phyloP scores from a whole-genome alignment of 2,888 invertebrate species.

The Trachelus tabidus region DNA sequence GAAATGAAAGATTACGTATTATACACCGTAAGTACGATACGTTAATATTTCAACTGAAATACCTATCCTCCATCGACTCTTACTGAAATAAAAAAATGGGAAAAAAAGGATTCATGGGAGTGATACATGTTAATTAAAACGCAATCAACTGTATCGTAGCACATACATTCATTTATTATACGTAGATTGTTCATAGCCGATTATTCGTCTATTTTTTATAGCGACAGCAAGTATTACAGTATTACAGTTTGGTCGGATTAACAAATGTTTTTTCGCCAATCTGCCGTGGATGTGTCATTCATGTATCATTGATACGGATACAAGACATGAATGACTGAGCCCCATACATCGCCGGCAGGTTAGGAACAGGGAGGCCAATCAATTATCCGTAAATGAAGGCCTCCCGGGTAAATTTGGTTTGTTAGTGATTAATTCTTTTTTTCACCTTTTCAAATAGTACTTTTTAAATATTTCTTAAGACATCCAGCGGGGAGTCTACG shows the following conservation, averaged over 20 bases:
- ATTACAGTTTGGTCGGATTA: slow-evolving; percentile 60
- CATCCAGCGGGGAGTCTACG: slow-evolving; percentile 58
- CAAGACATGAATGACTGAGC: slow-evolving; percentile 70
- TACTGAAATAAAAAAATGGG: neutral
- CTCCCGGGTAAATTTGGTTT: slow-evolving; percentile 48
- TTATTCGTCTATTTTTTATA: slow-evolving; percentile 56
- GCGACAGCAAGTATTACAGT: slow-evolving; percentile 62
- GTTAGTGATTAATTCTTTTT: slow-evolving; percentile 29
- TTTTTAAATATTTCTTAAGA: slow-evolving; percentile 50
- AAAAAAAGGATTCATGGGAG: neutral
- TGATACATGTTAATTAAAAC: neutral
- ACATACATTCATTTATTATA: slow-evolving; percentile 65
- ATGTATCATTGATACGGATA: slow-evolving; percentile 64
- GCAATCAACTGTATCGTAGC: slow-evolving; percentile 41
- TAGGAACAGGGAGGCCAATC: slow-evolving; percentile 63
- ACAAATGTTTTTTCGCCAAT: slow-evolving; percentile 57
- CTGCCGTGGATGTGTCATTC: slow-evolving; percentile 54
- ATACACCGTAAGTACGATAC: neutral
- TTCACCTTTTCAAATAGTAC: slow-evolving; percentile 23
- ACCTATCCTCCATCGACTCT: neutral
- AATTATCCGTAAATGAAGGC: slow-evolving; percentile 60
- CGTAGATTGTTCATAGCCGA: slow-evolving; percentile 64
- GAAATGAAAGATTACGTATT: neutral
- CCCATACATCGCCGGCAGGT: slow-evolving; percentile 68
- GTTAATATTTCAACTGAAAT: neutral